A percentile compares a stretch with the other conserved stretches of the same genome.
phyloP scores from a whole-genome alignment of 1,140 invertebrate genomes.

The Augochlora pura region DNA sequence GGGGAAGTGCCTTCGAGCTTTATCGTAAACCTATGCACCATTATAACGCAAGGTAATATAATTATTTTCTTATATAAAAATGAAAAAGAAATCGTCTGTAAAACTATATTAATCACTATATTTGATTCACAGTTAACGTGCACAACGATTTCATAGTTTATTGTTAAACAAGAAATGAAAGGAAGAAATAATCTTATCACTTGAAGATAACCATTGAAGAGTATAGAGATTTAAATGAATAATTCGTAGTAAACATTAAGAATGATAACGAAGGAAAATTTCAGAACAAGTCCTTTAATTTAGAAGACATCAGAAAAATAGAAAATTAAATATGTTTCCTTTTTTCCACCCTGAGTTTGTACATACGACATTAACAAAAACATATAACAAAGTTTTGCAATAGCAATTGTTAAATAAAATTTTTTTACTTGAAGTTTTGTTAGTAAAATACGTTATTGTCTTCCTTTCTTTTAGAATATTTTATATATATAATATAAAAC shows the following conservation, averaged over 20 bases:
- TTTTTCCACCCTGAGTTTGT: slow-evolving; percentile 29
- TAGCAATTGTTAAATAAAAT: slow-evolving; percentile 23
- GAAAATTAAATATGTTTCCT: slow-evolving; percentile 16
- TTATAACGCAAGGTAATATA: slow-evolving; percentile 87
- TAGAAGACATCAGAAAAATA: not conserved
- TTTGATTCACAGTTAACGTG: slow-evolving; percentile 53
- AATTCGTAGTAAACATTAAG: slow-evolving; percentile 15
- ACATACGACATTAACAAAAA: slow-evolving; percentile 34
- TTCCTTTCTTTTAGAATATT: not conserved
- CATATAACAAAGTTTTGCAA: slow-evolving; percentile 25
- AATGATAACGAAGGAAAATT: slow-evolving; percentile 3
- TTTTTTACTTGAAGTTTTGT: slow-evolving; percentile 3
- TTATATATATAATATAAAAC: not conserved
- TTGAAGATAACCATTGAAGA: slow-evolving; percentile 13
- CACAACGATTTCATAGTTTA: slow-evolving; percentile 12
- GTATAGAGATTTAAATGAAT: not conserved
- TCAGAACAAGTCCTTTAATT: not conserved
- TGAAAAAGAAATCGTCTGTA: not conserved
- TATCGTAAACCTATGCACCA: slow-evolving; percentile 93
- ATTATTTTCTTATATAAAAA: not conserved
- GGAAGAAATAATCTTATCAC: slow-evolving; percentile 16
- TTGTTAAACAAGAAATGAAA: not conserved
- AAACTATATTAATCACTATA: not conserved
- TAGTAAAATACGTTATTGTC: not conserved
- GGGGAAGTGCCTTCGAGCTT: slow-evolving; percentile 96